Base-by-base conservation (phyloP, 2,113 vertebrate genomes). In the Malurus cyaneus region DNA sequence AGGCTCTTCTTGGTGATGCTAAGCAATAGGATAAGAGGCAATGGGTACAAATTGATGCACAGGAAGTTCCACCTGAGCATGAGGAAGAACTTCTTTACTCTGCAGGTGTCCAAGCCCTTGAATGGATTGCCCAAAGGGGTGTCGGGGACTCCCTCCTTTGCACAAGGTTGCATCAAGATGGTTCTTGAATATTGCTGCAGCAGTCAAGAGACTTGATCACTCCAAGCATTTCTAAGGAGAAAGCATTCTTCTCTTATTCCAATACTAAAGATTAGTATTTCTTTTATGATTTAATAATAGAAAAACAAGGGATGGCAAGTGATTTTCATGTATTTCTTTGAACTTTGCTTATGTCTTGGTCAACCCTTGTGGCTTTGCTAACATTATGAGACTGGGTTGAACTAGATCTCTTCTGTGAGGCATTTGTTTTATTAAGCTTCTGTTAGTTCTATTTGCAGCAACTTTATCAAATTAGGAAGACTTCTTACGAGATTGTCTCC, bases 61-160 rank as follows among this genome's bases (percentile, higher is more conserved):
- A 18, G n/a, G 16, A 17, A 46, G 16, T 67, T 66, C 9, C 11
- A 25, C 8, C n/a, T 53, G 19, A 67, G 23, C 24, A 7, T 2
- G 20, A 41, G n/a, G 19, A 54, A 23, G 25, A 34, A 18, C 13
- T 60, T 67, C 46, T n/a, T 61, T 61, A 12, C 29, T 42, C 25
- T 69, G 62, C 4, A 4, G 34, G 20, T 69, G 36, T 15, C 8
- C 0, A 0, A 41, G 25, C n/a, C 18, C 25, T 69, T 47, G 17
- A 44, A 47, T 4, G 3, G 42, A 21, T 57, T 80, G 44, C 18
- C 36, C 52, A 44, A 16, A 49, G 29, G 12, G 12, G 2, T 67
- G 9, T 39, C 47, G 47, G 11, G 41, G 17, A 26, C 20, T 41
- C 70, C 41, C 12, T 61, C 10, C 29, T 53, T 67, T 89, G 34